phyloP scores from a whole-genome alignment of 2,888 invertebrate species.

The Alcis repandata region DNA sequence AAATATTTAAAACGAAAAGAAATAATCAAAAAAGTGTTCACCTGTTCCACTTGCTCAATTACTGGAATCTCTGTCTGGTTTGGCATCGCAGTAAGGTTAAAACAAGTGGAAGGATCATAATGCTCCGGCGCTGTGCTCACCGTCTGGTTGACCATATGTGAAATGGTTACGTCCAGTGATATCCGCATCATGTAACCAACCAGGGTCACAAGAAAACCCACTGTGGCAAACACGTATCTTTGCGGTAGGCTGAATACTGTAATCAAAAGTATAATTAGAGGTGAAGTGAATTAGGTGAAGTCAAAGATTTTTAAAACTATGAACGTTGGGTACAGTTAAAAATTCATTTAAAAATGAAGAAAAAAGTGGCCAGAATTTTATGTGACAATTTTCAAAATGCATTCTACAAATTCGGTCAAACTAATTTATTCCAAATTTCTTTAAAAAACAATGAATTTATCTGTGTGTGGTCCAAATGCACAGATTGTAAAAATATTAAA shows the following conservation, averaged over 20 bases:
- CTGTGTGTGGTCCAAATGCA: too few species aligned
- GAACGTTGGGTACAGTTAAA: too few species aligned
- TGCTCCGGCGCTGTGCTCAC: not conserved
- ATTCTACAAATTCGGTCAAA: too few species aligned
- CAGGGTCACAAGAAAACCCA: slow-evolving; percentile 35
- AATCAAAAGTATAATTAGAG: slow-evolving; percentile 6
- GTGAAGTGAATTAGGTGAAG: too few species aligned
- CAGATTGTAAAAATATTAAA: too few species aligned
- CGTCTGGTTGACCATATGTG: slow-evolving; percentile 33
- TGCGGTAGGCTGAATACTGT: slow-evolving; percentile 24
- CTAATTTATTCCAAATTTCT: too few species aligned
- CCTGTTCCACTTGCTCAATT: slow-evolving; percentile 1
- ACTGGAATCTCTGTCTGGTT: slow-evolving; percentile 2
- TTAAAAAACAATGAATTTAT: too few species aligned
- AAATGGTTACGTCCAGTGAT: slow-evolving; percentile 27
- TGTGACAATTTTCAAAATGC: too few species aligned
- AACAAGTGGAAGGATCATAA: slow-evolving; percentile 28
- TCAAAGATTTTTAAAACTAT: too few species aligned
- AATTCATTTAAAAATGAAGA: too few species aligned
- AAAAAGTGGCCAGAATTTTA: too few species aligned
- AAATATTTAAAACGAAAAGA: too few species aligned
- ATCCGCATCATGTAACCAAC: slow-evolving; percentile 29
- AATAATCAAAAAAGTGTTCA: not conserved
- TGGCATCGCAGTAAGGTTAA: slow-evolving; percentile 10
- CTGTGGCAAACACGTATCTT: slow-evolving; percentile 35